These are phyloP conservation scores for Drosophila koepferae DNA, from an alignment of 2,888 invertebrate genomes.

Conservation along the genomic window DNA sequence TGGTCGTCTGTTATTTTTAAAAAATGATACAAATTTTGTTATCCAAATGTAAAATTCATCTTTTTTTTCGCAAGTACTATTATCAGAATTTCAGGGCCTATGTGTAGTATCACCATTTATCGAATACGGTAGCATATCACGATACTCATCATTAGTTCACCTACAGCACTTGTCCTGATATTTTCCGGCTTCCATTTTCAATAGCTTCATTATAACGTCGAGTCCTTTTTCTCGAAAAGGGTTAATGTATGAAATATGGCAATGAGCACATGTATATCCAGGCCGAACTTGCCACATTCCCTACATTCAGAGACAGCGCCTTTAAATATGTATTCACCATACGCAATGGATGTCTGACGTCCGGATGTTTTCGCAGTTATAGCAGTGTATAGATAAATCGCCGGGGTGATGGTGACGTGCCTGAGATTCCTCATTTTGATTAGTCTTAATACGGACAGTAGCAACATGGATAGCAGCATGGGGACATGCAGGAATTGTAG, in stretches of 20 bases:
- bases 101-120: constrained; percentile 32
- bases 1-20: neutral
- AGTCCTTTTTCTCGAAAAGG: constrained; percentile 11
- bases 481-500: constrained; percentile 14
- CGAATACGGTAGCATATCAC: constrained; percentile 42
- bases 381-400: neutral
- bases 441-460: constrained; percentile 9
- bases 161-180: constrained; percentile 3
- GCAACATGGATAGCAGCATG: constrained; percentile 26
- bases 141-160: neutral
- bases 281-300: neutral
- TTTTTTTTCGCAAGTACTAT: neutral
- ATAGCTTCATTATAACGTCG: constrained; percentile 26
- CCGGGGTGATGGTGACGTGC: neutral
- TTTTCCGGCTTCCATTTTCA: constrained; percentile 23
- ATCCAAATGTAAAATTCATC: neutral
- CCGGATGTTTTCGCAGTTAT: neutral
- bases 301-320: neutral
- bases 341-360: too few relatives aligned
- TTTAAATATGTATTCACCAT: too few relatives aligned
- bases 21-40: neutral
- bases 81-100: constrained; percentile 49
- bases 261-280: too few relatives aligned
- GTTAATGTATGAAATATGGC: constrained; percentile 14
- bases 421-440: neutral